Percentiles rank a stretch among this genome's conserved stretches.
These are phyloP conservation scores for Drosophila setifemur DNA, from an alignment of 1,140 invertebrate genomes.

Conservation along the genomic window DNA sequence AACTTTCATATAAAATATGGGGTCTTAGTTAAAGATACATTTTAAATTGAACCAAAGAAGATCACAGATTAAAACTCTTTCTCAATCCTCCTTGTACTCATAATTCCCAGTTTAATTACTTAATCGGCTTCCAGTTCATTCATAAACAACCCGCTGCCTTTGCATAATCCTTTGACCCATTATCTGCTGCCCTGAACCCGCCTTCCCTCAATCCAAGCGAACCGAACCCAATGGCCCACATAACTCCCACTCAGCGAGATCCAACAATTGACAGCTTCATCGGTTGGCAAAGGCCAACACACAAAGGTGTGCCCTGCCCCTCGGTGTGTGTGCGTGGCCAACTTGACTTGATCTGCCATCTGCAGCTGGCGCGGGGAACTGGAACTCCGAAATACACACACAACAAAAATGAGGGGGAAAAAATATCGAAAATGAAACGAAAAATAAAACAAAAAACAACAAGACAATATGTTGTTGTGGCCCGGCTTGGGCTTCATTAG, in stretches of 20 bases:
- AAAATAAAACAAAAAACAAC: constrained; percentile 27
- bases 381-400: constrained; percentile 13
- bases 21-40: no score
- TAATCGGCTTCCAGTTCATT: constrained; percentile 22
- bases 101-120: background rate
- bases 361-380: constrained; percentile 43
- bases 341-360: constrained; percentile 44
- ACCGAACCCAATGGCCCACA: constrained; percentile 51
- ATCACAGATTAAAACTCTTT: no score
- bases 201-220: background rate
- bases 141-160: constrained; percentile 8
- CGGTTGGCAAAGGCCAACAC: background rate
- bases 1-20: no score
- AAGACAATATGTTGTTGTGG: constrained; percentile 27
- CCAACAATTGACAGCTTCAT: constrained; percentile 74
- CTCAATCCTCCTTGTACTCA: no score
- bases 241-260: constrained; percentile 58
- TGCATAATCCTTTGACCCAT: constrained; percentile 35
- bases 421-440: constrained; percentile 30
- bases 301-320: constrained; percentile 54
- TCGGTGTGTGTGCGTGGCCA: constrained; percentile 27
- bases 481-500: constrained; percentile 53
- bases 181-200: constrained; percentile 3
- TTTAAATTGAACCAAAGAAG: no score
- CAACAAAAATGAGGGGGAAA: constrained; percentile 22